Base-by-base conservation (phyloP, 2,888 invertebrate genomes). In the Drosophila paranaensis region DNA sequence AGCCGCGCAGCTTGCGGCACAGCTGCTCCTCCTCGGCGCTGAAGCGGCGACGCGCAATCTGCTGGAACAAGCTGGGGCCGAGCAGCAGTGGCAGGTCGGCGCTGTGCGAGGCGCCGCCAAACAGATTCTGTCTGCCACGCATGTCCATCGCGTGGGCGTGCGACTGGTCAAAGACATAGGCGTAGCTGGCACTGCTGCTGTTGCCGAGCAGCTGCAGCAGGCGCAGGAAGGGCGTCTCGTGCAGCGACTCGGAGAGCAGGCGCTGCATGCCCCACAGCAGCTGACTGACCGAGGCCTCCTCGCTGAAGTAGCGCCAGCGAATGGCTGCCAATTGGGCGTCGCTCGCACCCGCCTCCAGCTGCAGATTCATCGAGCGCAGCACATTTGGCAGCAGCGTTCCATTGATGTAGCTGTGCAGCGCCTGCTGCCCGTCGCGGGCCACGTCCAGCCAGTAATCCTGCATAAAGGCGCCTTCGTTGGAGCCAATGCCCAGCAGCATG, bases 401-500 rank as follows among this genome's bases (percentile, higher is more conserved):
- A 75, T 94, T 94, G 48, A 95, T 93, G 82, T 95, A 95, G 66
- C 94, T 93, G 62, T 93, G 93, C 42, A 96, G 91, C 56, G 94
- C 93, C 54, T 92, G 83, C 55, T 93, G 93, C 16, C 94, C 94
- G 86, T 94, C 94, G 67, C 94, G 94, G 10, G 94, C 93, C 69
- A 95, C 92, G 77, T 95, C 94, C 58, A 94, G 91, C 94, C 95
- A 95, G 82, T 94, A 93, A 81, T 94, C 94, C 94, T 93, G 80
- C 93, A 94, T 93, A 77, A 95, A 94, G 48, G 95, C 93, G 35
- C 94, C 94, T 90, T 96, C 95, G 77, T 95, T 94, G 81, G 95
- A 94, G n/a, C 95, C 94, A 57, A 95, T 94, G 27, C 96, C 96
- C 56, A 95, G 93, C 61, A 96, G 92, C 51, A 96, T 92, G 35